A percentile compares a stretch with the other conserved stretches of the same genome.
Conservation (phyloP, 2,113 vertebrate species). For the Channa argus region DNA sequence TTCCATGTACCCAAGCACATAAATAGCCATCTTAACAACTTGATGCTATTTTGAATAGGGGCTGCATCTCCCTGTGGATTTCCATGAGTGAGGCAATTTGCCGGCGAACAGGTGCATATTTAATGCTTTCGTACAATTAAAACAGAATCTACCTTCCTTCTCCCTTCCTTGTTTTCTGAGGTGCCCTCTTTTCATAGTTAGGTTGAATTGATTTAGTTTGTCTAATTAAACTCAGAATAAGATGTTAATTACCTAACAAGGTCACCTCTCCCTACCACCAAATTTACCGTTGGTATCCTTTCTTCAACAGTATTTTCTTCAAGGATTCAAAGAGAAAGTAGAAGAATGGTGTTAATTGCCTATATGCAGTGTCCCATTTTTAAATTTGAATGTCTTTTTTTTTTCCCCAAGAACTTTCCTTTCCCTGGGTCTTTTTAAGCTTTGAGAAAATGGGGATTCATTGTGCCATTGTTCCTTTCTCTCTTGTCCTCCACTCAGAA, state of each 20-base stretch:
- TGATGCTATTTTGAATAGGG: slow-evolving; percentile 84
- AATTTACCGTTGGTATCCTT: slow-evolving; percentile 80
- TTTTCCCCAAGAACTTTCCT: slow-evolving; percentile 70
- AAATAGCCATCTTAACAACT: slow-evolving; percentile 86
- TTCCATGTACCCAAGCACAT: slow-evolving; percentile 79
- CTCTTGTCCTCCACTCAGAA: slow-evolving; percentile 73
- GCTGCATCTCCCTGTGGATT: slow-evolving; percentile 79
- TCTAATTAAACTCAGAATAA: slow-evolving; percentile 87
- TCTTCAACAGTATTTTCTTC: slow-evolving; percentile 78
- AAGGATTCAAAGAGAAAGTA: slow-evolving; percentile 78
- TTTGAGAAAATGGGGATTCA: slow-evolving; percentile 79
- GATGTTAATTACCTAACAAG: slow-evolving; percentile 89
- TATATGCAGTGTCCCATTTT: slow-evolving; percentile 83
- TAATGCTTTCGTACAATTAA: slow-evolving; percentile 87
- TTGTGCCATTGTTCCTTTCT: slow-evolving; percentile 80
- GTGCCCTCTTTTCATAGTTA: slow-evolving; percentile 82
- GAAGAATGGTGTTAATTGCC: slow-evolving; percentile 86
- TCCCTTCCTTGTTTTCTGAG: slow-evolving; percentile 75
- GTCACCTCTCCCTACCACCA: slow-evolving; percentile 84
- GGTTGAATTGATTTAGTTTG: slow-evolving; percentile 87
- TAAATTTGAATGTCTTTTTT: slow-evolving; percentile 74
- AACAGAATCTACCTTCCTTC: slow-evolving; percentile 80
- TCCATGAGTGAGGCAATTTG: slow-evolving; percentile 84
- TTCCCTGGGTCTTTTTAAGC: slow-evolving; percentile 76
- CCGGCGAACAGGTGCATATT: slow-evolving; percentile 85